Conservation (phyloP, 2,888 invertebrate genomes). For the Oscheius sp. region DNA sequence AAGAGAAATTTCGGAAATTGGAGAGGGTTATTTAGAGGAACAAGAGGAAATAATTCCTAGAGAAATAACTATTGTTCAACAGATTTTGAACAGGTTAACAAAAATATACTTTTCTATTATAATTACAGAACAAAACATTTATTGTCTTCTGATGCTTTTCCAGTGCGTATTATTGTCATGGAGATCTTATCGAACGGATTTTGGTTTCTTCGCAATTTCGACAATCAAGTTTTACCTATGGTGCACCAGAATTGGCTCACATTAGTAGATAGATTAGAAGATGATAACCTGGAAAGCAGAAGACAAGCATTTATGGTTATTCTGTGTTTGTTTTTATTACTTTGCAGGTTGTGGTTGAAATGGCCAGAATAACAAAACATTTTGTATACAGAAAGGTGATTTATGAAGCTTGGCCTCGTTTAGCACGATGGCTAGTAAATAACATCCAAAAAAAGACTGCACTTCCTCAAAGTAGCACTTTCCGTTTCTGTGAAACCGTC, state of each 20-base stretch:
- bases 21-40: constrained; percentile 2
- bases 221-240: constrained; percentile 64
- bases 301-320: constrained; percentile 31
- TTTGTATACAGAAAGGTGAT: constrained; percentile 57
- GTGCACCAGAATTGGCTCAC: constrained; percentile 64
- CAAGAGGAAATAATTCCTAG: not conserved
- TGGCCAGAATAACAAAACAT: constrained; percentile 48
- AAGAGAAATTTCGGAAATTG: not conserved
- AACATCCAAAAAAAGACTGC: constrained; percentile 16
- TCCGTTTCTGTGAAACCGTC: constrained; percentile 7
- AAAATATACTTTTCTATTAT: not conserved
- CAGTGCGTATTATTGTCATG: constrained; percentile 31
- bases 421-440: constrained; percentile 30
- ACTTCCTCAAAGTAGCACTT: constrained; percentile 9
- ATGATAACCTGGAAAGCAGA: constrained; percentile 34
- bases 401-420: constrained; percentile 50
- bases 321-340: not conserved
- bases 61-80: not conserved
- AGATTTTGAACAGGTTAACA: constrained; percentile 6
- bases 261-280: constrained; percentile 39
- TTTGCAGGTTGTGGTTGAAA: constrained; percentile 42
- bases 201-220: constrained; percentile 38
- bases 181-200: constrained; percentile 28
- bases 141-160: constrained; percentile 36
- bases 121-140: constrained; percentile 46